Base-by-base conservation (phyloP, 2,797 vertebrate genomes). In the Spheniscus humboldti region DNA sequence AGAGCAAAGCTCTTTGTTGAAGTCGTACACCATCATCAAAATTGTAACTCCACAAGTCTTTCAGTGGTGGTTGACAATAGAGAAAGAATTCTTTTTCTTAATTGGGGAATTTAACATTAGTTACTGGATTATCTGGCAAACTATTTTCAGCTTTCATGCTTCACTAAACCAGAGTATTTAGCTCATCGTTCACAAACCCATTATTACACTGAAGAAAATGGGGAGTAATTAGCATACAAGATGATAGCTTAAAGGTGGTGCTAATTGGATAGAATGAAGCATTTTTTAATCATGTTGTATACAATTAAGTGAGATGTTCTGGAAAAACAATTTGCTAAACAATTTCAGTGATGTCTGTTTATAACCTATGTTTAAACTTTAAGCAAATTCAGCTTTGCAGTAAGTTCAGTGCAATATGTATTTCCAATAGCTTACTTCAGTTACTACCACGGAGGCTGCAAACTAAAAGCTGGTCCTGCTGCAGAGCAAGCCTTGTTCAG, bases 141-240 rank as follows among this genome's bases (percentile, higher is more conserved):
- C 89, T 94, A 92, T 95, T 97, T 97, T 72, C 93, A 96, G 91
- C 84, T 96, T 94, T 95, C 90, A 95, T 66, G 79, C 83, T 97
- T 97, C 94, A 93, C 97, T 92, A 85, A 98, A 97, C 97, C 13
- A 1, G 96, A 98, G 90, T 91, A 97, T 98, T 97, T 94, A 92
- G 92, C 95, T 94, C 82, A 90, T 96, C 90, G 23, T 79, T 96
- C 96, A 96, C 83, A 97, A 97, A 91, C 92, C 92, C 88, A 91
- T 97, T 97, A 98, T 97, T 97, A 98, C 66, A 35, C 85, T 74
- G 76, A 95, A 94, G 94, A 97, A 97, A 95, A 94, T 93, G 74
- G 95, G 77, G 95, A 97, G 94, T 91, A 98, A 98, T 97, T 97
- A 97, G 92, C 92, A 89, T 95, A 95, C 59, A 90, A 96, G 94